Base-by-base conservation (phyloP, 2,113 vertebrate species). In the Rhabdornis inornatus region DNA sequence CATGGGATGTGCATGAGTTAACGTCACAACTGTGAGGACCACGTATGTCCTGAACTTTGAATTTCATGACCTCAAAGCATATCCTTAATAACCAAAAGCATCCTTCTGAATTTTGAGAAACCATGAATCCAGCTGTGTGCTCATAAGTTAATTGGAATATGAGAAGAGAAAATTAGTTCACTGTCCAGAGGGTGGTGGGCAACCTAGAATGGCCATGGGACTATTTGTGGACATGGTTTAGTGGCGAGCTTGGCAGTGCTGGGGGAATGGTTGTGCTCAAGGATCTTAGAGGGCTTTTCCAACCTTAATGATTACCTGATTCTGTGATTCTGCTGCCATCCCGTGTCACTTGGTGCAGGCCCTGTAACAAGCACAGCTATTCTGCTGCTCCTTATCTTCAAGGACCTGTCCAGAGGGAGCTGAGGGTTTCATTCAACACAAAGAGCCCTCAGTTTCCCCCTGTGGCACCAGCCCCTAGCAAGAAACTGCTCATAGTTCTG, bases 221-320 rank as follows among this genome's bases (percentile, higher is more conserved):
- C 39, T 57, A 7, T 44, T 69, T 2, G 2, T 39, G 44, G 44
- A 6, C 44, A 10, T 0, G 0, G 44, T 28, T 65, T 37, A 11
- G 50, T 33, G 27, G 27, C 1, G 2, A 45, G 7, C 33, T 64
- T n/a, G 37, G 59, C 33, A 44, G 33, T 39, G 44, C 68, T 66
- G 44, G 33, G 15, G 31, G 12, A 72, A 8, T 81, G 42, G 37
- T 44, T 65, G 37, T 22, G 23, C 23, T 74, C 22, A 20, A 13
- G 28, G 59, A 7, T 22, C 50, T 42, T 6, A 25, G 8, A 44
- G 31, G 21, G 14, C 17, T 59, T 59, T 59, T 75, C 28, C 60
- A 74, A 2, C 53, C 19, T 23, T 21, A 7, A 7, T n/a, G 33
- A 66, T 52, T 45, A 60, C 60, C 20, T 82, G 7, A 24, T 45